Percentiles rank a stretch among this genome's conserved stretches.
Evolutionary conservation across 1,140 invertebrate genomes (phyloP).

Genomic region (Orius insidiosus): DNA sequence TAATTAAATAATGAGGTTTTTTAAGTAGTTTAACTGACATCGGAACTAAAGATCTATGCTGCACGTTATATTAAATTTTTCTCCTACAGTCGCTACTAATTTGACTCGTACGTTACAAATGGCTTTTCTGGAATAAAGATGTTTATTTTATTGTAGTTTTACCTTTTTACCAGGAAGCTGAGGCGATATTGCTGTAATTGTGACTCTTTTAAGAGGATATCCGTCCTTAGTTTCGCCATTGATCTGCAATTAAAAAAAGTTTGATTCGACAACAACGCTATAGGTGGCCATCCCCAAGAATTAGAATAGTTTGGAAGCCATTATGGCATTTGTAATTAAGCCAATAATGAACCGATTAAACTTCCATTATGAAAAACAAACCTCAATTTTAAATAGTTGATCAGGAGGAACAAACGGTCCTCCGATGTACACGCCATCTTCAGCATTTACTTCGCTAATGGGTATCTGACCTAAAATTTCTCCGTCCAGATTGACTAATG

Average conservation of each 20-base stretch:
- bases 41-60: slow-evolving; percentile 33
- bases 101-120: not conserved
- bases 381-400: slow-evolving; percentile 35
- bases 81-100: slow-evolving; percentile 8
- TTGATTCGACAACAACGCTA: too few species aligned
- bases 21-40: slow-evolving; percentile 34
- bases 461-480: slow-evolving; percentile 26
- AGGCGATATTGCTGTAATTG: slow-evolving; percentile 28
- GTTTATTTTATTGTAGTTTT: not conserved
- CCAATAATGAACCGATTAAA: too few species aligned
- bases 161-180: slow-evolving; percentile 24
- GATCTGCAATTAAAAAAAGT: slow-evolving; percentile 21
- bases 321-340: too few species aligned
- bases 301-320: too few species aligned
- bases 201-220: slow-evolving; percentile 28
- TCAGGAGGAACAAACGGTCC: slow-evolving; percentile 29
- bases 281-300: too few species aligned
- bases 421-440: slow-evolving; percentile 28
- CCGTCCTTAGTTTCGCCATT: slow-evolving; percentile 25
- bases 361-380: slow-evolving; percentile 15
- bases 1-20: slow-evolving; percentile 15
- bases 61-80: slow-evolving; percentile 26
- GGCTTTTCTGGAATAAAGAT: not conserved
- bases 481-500: slow-evolving; percentile 32
- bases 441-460: slow-evolving; percentile 23